phyloP scores from a whole-genome alignment of 2,113 vertebrate species.

The Festucalex cinctus region DNA sequence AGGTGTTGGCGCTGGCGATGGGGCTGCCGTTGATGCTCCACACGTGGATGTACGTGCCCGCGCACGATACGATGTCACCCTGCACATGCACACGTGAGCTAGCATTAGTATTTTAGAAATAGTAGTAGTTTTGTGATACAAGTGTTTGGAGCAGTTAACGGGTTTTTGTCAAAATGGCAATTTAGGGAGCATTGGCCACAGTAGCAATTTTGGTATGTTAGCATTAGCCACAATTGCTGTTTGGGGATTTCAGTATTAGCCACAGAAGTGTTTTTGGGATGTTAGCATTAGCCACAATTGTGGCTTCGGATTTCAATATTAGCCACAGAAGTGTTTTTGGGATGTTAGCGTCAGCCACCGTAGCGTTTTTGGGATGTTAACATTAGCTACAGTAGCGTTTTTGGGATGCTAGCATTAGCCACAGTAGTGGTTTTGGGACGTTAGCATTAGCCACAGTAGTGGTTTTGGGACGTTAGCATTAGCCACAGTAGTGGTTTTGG shows the following conservation, averaged over 20 bases:
- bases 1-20: constrained; percentile 91
- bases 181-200: too few relatives aligned
- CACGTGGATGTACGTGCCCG: constrained; percentile 91
- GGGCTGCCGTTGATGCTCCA: constrained; percentile 99
- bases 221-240: too few relatives aligned
- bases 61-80: constrained; percentile 95
- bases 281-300: too few relatives aligned
- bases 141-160: background rate
- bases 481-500: background rate
- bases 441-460: too few relatives aligned
- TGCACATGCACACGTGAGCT: constrained; percentile 43
- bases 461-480: background rate
- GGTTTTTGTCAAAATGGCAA: background rate
- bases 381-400: background rate
- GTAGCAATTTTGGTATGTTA: too few relatives aligned
- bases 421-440: too few relatives aligned
- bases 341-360: too few relatives aligned
- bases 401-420: background rate
- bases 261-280: background rate
- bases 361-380: too few relatives aligned
- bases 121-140: background rate
- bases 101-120: background rate
- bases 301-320: too few relatives aligned
- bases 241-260: background rate
- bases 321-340: too few relatives aligned